phyloP scores from a whole-genome alignment of 2,797 vertebrate species.

The Coccyzus lansbergi region DNA sequence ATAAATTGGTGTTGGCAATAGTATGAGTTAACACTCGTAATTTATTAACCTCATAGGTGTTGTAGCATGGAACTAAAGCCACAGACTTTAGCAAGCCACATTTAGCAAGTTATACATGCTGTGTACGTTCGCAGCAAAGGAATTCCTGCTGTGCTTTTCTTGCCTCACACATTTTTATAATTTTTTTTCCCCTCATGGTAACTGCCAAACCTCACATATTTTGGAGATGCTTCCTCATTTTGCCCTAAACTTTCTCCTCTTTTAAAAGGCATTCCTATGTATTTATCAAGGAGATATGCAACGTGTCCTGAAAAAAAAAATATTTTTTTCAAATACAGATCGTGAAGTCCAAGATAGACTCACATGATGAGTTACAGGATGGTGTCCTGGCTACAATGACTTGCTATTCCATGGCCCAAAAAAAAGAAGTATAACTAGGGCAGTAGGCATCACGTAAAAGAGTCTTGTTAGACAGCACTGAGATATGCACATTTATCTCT shows the following conservation, averaged over 20 bases:
- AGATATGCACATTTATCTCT: not conserved
- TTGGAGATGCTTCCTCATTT: not conserved
- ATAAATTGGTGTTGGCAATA: not conserved
- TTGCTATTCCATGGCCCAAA: not conserved
- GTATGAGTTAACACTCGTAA: not conserved
- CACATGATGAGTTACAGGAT: not conserved
- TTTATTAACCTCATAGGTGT: slow-evolving; percentile 55
- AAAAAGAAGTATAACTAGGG: not conserved
- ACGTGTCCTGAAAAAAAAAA: not conserved
- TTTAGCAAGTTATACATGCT: not conserved
- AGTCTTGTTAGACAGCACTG: not conserved
- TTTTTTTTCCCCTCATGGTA: not conserved
- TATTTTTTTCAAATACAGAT: not conserved
- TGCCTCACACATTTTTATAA: not conserved
- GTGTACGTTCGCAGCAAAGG: slow-evolving; percentile 10
- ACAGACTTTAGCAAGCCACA: too few relatives aligned
- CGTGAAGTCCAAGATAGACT: not conserved
- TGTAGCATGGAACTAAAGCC: not conserved
- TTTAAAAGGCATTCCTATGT: not conserved
- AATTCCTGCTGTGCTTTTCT: slow-evolving; percentile 15
- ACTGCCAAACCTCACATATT: not conserved
- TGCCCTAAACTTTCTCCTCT: not conserved
- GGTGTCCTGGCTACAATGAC: not conserved
- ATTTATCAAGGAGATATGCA: not conserved
- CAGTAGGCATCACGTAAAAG: not conserved